Conservation (phyloP, 2,888 invertebrate species). For the Tanytarsus gracilentus region DNA sequence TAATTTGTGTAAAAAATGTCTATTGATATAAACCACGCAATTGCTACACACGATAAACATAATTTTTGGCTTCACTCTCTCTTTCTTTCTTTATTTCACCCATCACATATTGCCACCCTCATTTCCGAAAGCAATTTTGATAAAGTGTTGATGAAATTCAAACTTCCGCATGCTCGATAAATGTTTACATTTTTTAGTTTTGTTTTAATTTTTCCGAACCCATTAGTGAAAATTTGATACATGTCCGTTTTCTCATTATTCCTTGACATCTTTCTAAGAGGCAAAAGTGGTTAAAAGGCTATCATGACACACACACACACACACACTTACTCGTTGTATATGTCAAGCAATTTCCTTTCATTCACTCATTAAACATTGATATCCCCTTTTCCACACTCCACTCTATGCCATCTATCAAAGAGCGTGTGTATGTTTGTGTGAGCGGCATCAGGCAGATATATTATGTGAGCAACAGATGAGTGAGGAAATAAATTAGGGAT, state of each 20-base stretch:
- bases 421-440: no score
- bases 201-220: no score
- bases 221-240: no score
- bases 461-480: no score
- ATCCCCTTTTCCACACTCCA: constrained; percentile 10
- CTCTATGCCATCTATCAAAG: background rate
- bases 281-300: constrained; percentile 21
- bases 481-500: background rate
- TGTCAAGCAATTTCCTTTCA: constrained; percentile 18
- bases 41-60: background rate
- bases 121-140: no score
- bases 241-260: no score
- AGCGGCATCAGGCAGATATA: no score
- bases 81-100: background rate
- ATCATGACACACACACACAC: background rate
- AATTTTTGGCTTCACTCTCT: background rate
- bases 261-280: background rate
- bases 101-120: background rate
- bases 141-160: no score
- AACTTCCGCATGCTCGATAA: no score
- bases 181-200: no score
- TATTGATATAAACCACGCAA: background rate
- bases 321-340: background rate
- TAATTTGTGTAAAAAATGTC: background rate
- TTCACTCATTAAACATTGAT: constrained; percentile 24